A percentile compares a stretch with the other conserved stretches of the same genome.
Conservation (phyloP, 2,113 vertebrate genomes). For the Sebastes fasciatus region DNA sequence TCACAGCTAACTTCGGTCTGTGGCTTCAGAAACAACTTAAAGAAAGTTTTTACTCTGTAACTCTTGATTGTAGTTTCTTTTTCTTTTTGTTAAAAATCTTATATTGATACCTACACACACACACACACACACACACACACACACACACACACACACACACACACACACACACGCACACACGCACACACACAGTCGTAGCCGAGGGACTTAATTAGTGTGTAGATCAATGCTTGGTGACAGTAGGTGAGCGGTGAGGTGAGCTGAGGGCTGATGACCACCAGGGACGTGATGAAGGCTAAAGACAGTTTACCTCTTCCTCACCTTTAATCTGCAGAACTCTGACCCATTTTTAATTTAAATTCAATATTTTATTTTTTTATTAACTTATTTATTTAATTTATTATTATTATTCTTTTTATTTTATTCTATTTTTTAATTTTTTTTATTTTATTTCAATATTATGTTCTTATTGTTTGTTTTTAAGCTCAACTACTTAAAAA, state of each 20-base stretch:
- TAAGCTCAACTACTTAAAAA: no score
- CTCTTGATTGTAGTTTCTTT: neutral
- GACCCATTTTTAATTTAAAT: neutral
- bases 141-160: neutral
- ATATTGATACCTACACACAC: neutral
- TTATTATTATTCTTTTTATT: no score
- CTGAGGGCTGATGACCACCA: conserved; percentile 8
- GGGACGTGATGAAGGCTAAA: conserved; percentile 39
- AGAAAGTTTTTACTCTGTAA: neutral
- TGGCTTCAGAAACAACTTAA: neutral
- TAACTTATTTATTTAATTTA: no score
- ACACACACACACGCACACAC: neutral
- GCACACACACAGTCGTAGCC: conserved; percentile 16
- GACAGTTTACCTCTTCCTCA: conserved; percentile 47
- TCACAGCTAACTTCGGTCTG: neutral
- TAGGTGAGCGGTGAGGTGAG: no score
- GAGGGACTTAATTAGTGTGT: conserved; percentile 61
- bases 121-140: neutral
- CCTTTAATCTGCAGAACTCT: conserved; percentile 18
- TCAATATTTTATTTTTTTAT: neutral
- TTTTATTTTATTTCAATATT: no score
- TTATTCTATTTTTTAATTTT: no score
- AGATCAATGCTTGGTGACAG: conserved; percentile 62
- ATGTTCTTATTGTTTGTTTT: no score
- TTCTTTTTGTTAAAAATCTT: neutral